These are phyloP conservation scores for Paramisgurnus dabryanus DNA, from an alignment of 2,113 vertebrate genomes.

Conservation along the genomic window DNA sequence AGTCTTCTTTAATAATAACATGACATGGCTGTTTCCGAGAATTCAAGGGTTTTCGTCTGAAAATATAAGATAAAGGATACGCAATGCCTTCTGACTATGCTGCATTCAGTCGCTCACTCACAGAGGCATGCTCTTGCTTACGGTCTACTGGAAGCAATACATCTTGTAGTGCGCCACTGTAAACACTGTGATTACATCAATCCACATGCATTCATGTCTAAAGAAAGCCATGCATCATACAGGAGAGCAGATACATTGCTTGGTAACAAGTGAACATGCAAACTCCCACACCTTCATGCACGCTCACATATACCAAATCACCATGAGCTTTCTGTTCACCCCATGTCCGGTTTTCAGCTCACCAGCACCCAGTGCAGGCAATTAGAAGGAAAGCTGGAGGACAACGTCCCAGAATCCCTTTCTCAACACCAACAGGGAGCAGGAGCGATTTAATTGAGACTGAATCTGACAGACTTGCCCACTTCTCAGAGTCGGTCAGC, in stretches of 20 bases:
- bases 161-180: constrained; percentile 39
- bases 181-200: constrained; percentile 40
- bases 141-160: constrained; percentile 31
- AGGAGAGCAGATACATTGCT: constrained; percentile 39
- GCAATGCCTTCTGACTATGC: constrained; percentile 23
- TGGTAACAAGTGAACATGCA: neutral
- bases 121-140: constrained; percentile 37
- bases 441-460: constrained; percentile 50
- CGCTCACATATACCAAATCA: neutral
- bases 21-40: neutral
- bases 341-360: constrained; percentile 33
- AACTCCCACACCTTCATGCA: neutral
- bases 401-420: constrained; percentile 41
- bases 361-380: constrained; percentile 36
- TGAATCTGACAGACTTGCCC: constrained; percentile 32
- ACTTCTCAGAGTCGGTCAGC: constrained; percentile 36
- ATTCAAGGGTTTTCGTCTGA: neutral
- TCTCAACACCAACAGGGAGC: constrained; percentile 24
- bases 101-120: constrained; percentile 24
- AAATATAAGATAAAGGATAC: constrained; percentile 11
- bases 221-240: constrained; percentile 48
- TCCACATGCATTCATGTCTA: constrained; percentile 2
- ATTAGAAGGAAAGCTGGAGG: constrained; percentile 43
- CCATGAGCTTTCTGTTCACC: neutral
- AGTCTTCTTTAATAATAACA: constrained; percentile 32